Conservation (phyloP, 1,140 invertebrate species). For the Rhynchophorus ferrugineus region DNA sequence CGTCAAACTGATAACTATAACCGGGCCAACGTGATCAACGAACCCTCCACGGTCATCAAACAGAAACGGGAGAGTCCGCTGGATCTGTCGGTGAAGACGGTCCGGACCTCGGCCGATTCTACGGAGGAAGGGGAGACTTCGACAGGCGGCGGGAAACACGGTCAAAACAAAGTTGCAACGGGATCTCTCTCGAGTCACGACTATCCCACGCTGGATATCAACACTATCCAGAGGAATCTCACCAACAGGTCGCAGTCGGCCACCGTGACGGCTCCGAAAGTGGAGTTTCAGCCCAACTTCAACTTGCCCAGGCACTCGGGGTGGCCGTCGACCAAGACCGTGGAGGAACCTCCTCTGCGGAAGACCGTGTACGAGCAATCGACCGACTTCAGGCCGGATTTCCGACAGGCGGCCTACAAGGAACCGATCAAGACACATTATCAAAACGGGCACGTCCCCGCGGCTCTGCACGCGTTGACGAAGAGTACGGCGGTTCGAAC, state of each 20-base stretch:
- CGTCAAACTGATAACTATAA: conserved; percentile 4
- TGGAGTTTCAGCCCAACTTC: conserved; percentile 63
- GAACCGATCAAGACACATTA: too few relatives aligned
- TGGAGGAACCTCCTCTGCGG: conserved; percentile 10
- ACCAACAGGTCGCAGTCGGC: conserved; percentile 35
- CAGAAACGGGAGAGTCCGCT: conserved; percentile 66
- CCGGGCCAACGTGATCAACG: background rate
- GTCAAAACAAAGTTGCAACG: conserved; percentile 22
- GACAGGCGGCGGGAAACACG: conserved; percentile 38
- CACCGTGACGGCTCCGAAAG: conserved; percentile 53
- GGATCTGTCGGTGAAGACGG: conserved; percentile 77
- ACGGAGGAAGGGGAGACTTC: conserved; percentile 60
- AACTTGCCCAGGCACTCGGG: conserved; percentile 34
- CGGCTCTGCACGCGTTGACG: background rate
- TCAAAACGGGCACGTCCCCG: background rate
- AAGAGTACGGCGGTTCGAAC: background rate
- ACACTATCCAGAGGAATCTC: conserved; percentile 37
- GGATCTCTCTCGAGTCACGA: conserved; percentile 21
- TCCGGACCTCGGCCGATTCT: conserved; percentile 76
- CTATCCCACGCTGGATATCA: conserved; percentile 27
- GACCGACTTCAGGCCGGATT: background rate
- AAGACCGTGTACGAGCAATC: conserved; percentile 11
- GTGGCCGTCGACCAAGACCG: conserved; percentile 2
- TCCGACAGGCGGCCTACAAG: background rate
- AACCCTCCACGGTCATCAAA: conserved; percentile 21